Conservation (phyloP, 1,140 invertebrate genomes). For the Bilobella aurantiaca region DNA sequence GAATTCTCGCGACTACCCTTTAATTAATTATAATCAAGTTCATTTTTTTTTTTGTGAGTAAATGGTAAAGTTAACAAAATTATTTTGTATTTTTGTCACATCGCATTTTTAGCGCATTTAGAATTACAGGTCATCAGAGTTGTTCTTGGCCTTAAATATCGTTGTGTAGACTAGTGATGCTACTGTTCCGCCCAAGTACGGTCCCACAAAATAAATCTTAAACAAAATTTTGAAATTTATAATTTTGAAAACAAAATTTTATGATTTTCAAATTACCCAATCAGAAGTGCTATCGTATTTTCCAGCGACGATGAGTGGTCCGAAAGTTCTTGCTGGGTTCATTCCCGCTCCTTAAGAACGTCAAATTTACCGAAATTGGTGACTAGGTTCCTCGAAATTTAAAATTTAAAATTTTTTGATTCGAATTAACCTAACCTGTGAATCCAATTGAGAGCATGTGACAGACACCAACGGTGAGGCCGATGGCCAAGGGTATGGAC, state of each 20-base stretch:
- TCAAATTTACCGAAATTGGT: no score
- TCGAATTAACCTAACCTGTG: slow-evolving; percentile 60
- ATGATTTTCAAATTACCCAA: not conserved
- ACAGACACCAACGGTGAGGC: slow-evolving; percentile 70
- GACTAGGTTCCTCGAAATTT: no score
- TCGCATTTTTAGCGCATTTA: no score
- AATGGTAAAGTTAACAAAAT: no score
- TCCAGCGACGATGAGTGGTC: slow-evolving; percentile 37
- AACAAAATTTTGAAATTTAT: not conserved
- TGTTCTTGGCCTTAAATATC: slow-evolving; percentile 26
- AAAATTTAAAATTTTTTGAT: no score
- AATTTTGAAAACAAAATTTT: not conserved
- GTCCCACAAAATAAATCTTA: slow-evolving; percentile 32
- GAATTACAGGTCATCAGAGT: not conserved
- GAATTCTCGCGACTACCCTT: no score
- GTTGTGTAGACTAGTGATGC: slow-evolving; percentile 31
- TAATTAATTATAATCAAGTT: no score
- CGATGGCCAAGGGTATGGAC: slow-evolving; percentile 77
- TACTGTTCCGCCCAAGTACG: slow-evolving; percentile 26
- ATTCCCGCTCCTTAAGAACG: slow-evolving; percentile 53
- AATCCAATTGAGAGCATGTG: slow-evolving; percentile 59
- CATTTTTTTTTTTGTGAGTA: no score
- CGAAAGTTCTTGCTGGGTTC: slow-evolving; percentile 79
- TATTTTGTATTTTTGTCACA: no score
- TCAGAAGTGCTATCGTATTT: not conserved